Conservation (phyloP, 2,797 vertebrate genomes). For the Schizothorax lantsangensis region DNA sequence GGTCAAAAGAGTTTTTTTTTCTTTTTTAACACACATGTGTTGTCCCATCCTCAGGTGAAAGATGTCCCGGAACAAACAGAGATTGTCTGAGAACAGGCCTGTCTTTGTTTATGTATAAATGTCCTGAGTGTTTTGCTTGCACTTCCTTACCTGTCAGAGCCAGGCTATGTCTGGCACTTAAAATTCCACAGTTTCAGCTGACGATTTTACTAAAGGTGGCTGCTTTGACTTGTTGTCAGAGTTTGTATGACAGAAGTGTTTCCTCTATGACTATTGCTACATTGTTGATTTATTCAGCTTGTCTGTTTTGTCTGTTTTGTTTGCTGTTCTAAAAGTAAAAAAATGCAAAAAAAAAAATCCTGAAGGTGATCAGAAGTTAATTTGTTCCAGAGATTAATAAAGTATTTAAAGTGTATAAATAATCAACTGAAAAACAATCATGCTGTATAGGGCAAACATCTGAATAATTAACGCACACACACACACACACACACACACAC, state of each 20-base stretch:
- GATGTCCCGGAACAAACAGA: background rate
- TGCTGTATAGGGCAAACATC: background rate
- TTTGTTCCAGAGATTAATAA: background rate
- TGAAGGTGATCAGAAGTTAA: background rate
- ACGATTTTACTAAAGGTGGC: background rate
- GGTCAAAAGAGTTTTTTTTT: conserved; percentile 22
- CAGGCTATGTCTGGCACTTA: conserved; percentile 33
- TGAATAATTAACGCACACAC: too few relatives aligned
- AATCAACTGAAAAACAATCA: background rate
- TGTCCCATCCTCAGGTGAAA: conserved; percentile 32
- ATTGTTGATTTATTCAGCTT: background rate
- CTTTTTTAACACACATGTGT: conserved; percentile 5
- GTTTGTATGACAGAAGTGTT: conserved; percentile 27
- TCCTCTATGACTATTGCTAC: background rate
- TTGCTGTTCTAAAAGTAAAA: background rate
- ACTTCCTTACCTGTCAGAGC: conserved; percentile 39
- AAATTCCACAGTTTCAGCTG: conserved; percentile 31
- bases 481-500: too few relatives aligned
- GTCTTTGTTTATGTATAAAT: conserved; percentile 45
- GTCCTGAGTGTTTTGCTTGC: conserved; percentile 32
- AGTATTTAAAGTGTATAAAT: background rate
- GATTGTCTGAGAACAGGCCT: conserved; percentile 25
- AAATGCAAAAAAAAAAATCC: background rate
- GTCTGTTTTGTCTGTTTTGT: too few relatives aligned
- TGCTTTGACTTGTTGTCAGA: conserved; percentile 28